Evolutionary conservation across 1,140 invertebrate genomes (phyloP), one percentile per base, ranked within the genome.

Genomic region (Thaumetopoea pityocampa): DNA sequence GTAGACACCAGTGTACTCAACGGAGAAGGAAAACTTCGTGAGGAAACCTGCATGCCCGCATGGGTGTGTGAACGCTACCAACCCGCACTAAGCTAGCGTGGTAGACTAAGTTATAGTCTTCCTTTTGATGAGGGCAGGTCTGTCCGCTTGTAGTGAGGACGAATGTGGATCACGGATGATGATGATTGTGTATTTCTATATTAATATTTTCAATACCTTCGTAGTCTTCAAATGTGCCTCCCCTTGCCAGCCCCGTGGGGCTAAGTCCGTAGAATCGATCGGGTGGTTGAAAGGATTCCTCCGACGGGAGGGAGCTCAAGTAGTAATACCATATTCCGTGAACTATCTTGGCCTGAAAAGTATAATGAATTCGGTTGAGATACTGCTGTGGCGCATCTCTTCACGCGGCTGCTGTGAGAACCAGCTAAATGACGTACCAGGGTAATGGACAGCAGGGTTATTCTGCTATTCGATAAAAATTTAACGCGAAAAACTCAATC

Each of bases 241-340:
- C 88, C 42, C 87, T 77, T 1, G 87, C 86, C 27, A 89, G 45
- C 4, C 88, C 87, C 0, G 86, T 86, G 5, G 88, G 88, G 59
- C 88, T 89, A 0, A 89, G 56, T 0, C 88, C 88, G 41, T 59
- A 88, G 50, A 71, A 89, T 4, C 64, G 60, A 20, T 77, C 80
- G 6, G 78, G 60, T 0, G 61, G 57, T 22, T 86, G 85, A 44
- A 85, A 65, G 0, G 77, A 78, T 4, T 69, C 34, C 2, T 72
- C 55, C 0, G 87, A 78, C 0, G 88, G 87, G 27, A 89, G 50
- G 0, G 87, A 87, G 28, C 86, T 88, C 10, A 83, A 59, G 36
- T 87, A 70, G 40, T 88, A 88, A 49, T 88, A 89, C 67, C 87
- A 87, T 9, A 88, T 87, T 0, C 84, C 87, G 41, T 87, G 85